Conservation (phyloP, 2,888 invertebrate genomes). For the Hyles lineata region DNA sequence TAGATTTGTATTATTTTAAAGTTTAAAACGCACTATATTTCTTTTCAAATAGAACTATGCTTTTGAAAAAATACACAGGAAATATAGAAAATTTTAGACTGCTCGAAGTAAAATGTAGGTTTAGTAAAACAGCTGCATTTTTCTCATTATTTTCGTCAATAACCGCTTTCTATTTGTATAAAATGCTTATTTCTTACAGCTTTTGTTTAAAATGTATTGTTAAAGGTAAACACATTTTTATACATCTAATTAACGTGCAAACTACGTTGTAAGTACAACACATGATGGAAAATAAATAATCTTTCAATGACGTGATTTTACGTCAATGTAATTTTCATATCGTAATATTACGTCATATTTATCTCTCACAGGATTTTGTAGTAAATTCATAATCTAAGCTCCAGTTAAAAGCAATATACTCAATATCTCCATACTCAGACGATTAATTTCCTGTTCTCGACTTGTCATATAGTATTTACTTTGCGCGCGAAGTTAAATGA, state of each 20-base stretch:
- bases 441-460: too few species aligned
- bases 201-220: background rate
- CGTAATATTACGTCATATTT: too few species aligned
- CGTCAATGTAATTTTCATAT: too few species aligned
- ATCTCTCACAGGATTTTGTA: too few species aligned
- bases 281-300: too few species aligned
- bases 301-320: too few species aligned
- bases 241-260: too few species aligned
- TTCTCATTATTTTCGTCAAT: background rate
- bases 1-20: background rate
- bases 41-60: background rate
- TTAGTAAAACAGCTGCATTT: conserved; percentile 2
- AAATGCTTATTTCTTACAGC: conserved; percentile 4
- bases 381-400: too few species aligned
- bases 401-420: too few species aligned
- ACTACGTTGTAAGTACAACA: too few species aligned
- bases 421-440: too few species aligned
- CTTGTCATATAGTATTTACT: background rate
- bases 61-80: background rate
- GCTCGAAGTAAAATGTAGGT: conserved; percentile 5
- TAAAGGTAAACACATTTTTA: background rate
- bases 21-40: background rate
- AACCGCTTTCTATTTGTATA: conserved; percentile 14
- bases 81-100: conserved; percentile 4
- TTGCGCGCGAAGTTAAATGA: background rate